Evolutionary conservation across 2,888 invertebrate genomes (phyloP).

Genomic region (Myopa tessellatipennis): DNA sequence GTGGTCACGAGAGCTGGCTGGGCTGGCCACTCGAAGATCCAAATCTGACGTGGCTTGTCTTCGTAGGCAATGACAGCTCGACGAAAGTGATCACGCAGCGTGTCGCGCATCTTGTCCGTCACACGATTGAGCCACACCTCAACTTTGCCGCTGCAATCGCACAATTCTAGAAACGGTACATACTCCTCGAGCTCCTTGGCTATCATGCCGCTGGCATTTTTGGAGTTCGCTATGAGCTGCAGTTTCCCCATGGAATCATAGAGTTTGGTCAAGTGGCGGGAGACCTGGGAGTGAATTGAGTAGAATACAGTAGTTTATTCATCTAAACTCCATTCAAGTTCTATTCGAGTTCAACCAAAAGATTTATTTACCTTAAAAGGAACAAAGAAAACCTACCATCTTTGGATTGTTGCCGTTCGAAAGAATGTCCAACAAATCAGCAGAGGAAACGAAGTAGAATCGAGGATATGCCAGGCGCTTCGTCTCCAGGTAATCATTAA

Average conservation of each 20-base stretch:
- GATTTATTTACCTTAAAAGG: not conserved
- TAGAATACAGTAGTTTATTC: too few species aligned
- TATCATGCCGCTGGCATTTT: slow-evolving; percentile 80
- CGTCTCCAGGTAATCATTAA: slow-evolving; percentile 94
- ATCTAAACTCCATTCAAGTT: too few species aligned
- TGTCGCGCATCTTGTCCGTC: slow-evolving; percentile 85
- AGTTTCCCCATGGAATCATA: slow-evolving; percentile 91
- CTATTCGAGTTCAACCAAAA: slow-evolving; percentile 48
- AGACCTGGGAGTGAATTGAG: slow-evolving; percentile 1
- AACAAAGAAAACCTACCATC: slow-evolving; percentile 69
- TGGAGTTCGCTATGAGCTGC: slow-evolving; percentile 71
- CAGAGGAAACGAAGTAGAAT: slow-evolving; percentile 95
- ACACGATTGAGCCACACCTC: slow-evolving; percentile 91
- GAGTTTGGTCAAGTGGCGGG: slow-evolving; percentile 86
- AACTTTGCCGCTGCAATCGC: slow-evolving; percentile 90
- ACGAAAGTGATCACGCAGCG: slow-evolving; percentile 82
- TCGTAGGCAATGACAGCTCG: slow-evolving; percentile 87
- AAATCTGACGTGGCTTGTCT: slow-evolving; percentile 87
- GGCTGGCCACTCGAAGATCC: slow-evolving; percentile 93
- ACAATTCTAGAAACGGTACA: slow-evolving; percentile 76
- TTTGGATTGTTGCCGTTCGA: slow-evolving; percentile 87
- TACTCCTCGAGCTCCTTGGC: slow-evolving; percentile 86
- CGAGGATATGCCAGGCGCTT: slow-evolving; percentile 93
- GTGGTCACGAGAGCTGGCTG: slow-evolving; percentile 91
- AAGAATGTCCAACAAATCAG: slow-evolving; percentile 86